These are phyloP conservation scores for Gorsachius magnificus DNA, from an alignment of 2,797 vertebrate species.

Conservation along the genomic window DNA sequence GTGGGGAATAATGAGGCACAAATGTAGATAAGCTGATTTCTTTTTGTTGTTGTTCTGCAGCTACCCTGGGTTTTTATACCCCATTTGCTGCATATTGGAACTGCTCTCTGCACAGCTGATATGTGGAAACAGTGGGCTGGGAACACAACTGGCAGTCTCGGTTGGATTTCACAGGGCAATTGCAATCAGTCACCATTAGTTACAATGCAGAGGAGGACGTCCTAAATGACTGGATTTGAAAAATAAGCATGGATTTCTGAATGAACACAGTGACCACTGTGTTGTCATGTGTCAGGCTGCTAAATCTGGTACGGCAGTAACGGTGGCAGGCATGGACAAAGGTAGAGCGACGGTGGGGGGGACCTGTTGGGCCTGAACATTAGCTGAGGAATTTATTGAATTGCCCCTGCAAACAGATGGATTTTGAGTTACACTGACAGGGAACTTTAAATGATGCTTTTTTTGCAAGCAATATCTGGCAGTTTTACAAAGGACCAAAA, in stretches of 20 bases:
- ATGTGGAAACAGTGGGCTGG: background rate
- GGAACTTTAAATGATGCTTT: accelerated
- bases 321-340: background rate
- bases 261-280: background rate
- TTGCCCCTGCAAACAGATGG: background rate
- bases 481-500: background rate
- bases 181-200: accelerated
- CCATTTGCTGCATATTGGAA: background rate
- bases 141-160: background rate
- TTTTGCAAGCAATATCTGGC: background rate
- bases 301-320: background rate
- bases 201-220: background rate
- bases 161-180: background rate
- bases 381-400: background rate
- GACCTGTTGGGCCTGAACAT: background rate
- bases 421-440: background rate
- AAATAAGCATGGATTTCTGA: background rate
- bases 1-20: background rate
- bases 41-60: background rate
- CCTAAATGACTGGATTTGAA: background rate
- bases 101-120: background rate
- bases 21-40: background rate
- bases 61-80: background rate
- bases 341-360: accelerated
- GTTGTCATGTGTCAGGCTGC: background rate